phyloP scores from a whole-genome alignment of 2,888 invertebrate genomes.

The Bombylius major region DNA sequence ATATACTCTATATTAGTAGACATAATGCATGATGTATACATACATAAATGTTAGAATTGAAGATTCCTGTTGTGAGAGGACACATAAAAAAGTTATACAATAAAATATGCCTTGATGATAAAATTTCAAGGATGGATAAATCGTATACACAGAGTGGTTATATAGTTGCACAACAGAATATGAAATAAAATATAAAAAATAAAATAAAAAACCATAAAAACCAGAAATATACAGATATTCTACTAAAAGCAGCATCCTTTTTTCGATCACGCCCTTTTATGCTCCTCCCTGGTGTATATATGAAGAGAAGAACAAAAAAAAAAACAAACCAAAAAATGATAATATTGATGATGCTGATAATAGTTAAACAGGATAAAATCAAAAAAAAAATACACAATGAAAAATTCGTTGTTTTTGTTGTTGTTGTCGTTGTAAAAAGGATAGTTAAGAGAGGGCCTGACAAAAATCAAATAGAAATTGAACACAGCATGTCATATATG shows the following conservation, averaged over 20 bases:
- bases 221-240: background rate
- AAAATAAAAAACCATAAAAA: too few relatives aligned
- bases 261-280: conserved; percentile 17
- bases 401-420: too few relatives aligned
- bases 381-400: background rate
- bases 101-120: background rate
- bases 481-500: too few relatives aligned
- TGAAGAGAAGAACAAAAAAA: too few relatives aligned
- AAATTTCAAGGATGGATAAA: background rate
- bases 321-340: background rate
- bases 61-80: conserved; percentile 1
- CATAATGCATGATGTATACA: background rate
- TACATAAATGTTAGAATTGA: background rate
- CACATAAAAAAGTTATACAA: background rate
- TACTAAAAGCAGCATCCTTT: conserved; percentile 7
- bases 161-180: background rate
- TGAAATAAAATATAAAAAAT: background rate
- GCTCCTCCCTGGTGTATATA: conserved; percentile 16
- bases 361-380: conserved; percentile 6
- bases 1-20: too few relatives aligned
- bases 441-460: too few relatives aligned
- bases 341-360: background rate
- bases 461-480: too few relatives aligned
- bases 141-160: too few relatives aligned
- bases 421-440: too few relatives aligned